Percentiles rank a stretch among this genome's conserved stretches.
Evolutionary conservation across 2,797 vertebrate genomes (phyloP).

Genomic region (Podarcis lilfordi): DNA sequence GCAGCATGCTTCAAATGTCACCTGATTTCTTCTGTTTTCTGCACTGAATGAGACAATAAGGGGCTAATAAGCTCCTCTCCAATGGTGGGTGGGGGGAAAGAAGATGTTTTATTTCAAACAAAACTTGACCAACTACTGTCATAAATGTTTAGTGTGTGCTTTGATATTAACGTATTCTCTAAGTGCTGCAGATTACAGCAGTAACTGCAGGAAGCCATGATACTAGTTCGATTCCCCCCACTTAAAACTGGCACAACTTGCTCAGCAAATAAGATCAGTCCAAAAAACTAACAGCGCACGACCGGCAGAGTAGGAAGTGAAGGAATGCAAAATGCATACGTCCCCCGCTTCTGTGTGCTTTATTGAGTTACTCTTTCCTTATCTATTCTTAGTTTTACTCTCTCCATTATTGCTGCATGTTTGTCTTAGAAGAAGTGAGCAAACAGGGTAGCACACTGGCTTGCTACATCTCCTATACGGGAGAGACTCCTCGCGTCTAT

Average conservation of each 20-base stretch:
- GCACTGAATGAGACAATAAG: slow-evolving; percentile 35
- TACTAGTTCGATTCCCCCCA: slow-evolving; percentile 68
- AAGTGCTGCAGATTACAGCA: slow-evolving; percentile 74
- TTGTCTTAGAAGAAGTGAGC: slow-evolving; percentile 46
- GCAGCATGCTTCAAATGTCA: background rate
- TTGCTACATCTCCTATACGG: slow-evolving; percentile 7
- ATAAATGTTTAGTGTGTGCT: slow-evolving; percentile 74
- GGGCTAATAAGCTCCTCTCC: slow-evolving; percentile 72
- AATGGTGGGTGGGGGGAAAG: slow-evolving; percentile 37
- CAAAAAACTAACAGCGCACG: slow-evolving; percentile 48
- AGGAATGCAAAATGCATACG: slow-evolving; percentile 53
- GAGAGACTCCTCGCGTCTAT: accelerated
- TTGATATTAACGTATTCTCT: slow-evolving; percentile 72
- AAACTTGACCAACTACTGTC: slow-evolving; percentile 74
- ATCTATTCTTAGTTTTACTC: slow-evolving; percentile 55
- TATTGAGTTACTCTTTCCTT: slow-evolving; percentile 61
- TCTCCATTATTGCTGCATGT: slow-evolving; percentile 37
- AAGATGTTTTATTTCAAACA: slow-evolving; percentile 71
- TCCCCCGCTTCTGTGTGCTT: slow-evolving; percentile 53
- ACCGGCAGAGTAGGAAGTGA: slow-evolving; percentile 45
- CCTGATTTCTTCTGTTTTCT: background rate
- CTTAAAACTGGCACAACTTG: slow-evolving; percentile 63
- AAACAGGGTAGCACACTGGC: slow-evolving; percentile 37
- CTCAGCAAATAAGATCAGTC: slow-evolving; percentile 64
- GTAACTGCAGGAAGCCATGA: slow-evolving; percentile 79